Evolutionary conservation across 1,140 invertebrate genomes (phyloP).

Genomic region (Drosophila novamexicana): DNA sequence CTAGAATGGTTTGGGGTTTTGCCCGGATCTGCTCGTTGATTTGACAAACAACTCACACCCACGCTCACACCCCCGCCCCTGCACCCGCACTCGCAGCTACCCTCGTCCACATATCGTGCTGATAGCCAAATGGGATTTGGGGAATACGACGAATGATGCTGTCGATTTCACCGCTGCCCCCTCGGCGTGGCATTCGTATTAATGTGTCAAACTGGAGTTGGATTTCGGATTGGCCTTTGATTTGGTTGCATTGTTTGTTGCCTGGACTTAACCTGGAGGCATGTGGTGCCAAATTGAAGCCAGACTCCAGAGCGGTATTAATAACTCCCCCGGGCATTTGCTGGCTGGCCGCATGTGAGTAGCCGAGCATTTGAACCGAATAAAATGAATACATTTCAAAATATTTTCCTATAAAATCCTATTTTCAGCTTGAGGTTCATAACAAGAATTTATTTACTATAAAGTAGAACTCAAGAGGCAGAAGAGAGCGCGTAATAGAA

Average conservation of each 20-base stretch:
- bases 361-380: background rate
- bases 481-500: background rate
- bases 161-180: background rate
- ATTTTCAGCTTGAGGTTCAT: slow-evolving; percentile 18
- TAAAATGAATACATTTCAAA: slow-evolving; percentile 23
- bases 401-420: slow-evolving; percentile 23
- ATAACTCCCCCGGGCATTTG: background rate
- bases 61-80: slow-evolving; percentile 1
- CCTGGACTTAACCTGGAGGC: background rate
- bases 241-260: slow-evolving; percentile 49
- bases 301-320: background rate
- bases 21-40: slow-evolving; percentile 24
- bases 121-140: slow-evolving; percentile 79
- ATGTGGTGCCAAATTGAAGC: slow-evolving; percentile 14
- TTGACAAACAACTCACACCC: slow-evolving; percentile 38
- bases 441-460: slow-evolving; percentile 18
- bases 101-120: slow-evolving; percentile 34
- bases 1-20: slow-evolving; percentile 51
- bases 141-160: slow-evolving; percentile 53
- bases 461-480: background rate
- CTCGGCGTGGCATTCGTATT: slow-evolving; percentile 43
- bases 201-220: slow-evolving; percentile 68
- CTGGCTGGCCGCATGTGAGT: background rate
- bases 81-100: background rate
- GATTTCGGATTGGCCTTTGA: slow-evolving; percentile 55